Conservation (phyloP, 2,797 vertebrate genomes). For the Odontamblyopus rebecca region DNA sequence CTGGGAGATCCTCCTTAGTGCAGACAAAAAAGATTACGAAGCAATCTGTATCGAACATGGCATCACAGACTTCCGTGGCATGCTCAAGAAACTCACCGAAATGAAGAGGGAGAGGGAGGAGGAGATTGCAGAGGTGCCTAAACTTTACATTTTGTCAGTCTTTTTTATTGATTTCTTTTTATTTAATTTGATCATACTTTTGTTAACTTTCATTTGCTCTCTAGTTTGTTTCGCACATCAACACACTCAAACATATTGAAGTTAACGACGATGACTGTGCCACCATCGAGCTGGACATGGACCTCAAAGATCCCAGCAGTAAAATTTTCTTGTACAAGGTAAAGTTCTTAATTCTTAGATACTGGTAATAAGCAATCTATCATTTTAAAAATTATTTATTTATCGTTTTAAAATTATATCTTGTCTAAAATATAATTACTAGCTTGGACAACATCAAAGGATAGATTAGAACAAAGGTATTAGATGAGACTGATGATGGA, state of each 20-base stretch:
- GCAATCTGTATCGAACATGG: conserved; percentile 82
- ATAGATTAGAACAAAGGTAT: background rate
- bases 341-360: conserved; percentile 25
- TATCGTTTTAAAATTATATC: too few species aligned
- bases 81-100: conserved; percentile 85
- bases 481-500: background rate
- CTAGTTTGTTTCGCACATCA: conserved; percentile 80
- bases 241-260: conserved; percentile 79
- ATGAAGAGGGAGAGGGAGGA: conserved; percentile 80
- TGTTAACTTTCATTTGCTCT: background rate
- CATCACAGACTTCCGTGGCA: conserved; percentile 86
- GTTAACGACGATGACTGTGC: conserved; percentile 77
- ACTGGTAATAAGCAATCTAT: background rate
- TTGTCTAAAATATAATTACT: too few species aligned
- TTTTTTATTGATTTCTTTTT: background rate
- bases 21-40: conserved; percentile 90
- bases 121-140: conserved; percentile 78
- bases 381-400: too few species aligned
- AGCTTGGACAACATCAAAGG: too few species aligned
- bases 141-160: background rate
- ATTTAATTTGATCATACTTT: background rate
- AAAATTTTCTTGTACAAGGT: conserved; percentile 90
- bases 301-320: conserved; percentile 82
- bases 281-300: conserved; percentile 84
- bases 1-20: conserved; percentile 87